Evolutionary conservation across 2,113 vertebrate genomes (phyloP).

Genomic region (Gnathonemus longibarbis): DNA sequence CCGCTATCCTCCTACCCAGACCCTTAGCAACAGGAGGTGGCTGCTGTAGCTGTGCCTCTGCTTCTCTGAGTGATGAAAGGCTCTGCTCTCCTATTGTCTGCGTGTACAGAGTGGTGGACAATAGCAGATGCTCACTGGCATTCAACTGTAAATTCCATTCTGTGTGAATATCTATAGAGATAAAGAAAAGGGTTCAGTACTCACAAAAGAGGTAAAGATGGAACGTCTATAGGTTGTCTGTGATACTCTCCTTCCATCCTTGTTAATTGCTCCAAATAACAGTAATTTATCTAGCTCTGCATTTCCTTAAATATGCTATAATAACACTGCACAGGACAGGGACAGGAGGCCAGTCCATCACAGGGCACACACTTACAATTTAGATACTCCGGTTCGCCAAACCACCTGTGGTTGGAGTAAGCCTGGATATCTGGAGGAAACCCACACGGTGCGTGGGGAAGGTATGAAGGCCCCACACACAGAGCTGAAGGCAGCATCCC

Average conservation of each 20-base stretch:
- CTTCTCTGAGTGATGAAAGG: not conserved
- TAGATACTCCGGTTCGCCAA: not conserved
- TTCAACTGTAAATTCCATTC: not conserved
- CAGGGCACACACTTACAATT: not conserved
- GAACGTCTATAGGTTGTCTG: not conserved
- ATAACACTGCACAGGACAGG: not conserved
- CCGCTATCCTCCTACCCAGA: not conserved
- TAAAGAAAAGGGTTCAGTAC: not conserved
- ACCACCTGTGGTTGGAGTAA: not conserved
- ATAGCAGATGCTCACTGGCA: not conserved
- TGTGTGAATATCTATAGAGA: not conserved
- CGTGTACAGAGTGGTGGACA: not conserved
- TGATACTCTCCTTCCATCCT: not conserved
- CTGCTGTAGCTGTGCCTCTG: not conserved
- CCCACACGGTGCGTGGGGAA: not conserved
- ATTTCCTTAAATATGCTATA: not conserved
- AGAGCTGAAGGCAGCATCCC: not conserved
- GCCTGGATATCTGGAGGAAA: not conserved
- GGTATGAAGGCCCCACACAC: not conserved
- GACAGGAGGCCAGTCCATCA: not conserved
- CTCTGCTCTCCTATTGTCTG: not conserved
- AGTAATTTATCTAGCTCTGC: not conserved
- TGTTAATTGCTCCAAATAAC: not conserved
- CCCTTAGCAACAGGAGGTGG: conserved; percentile 3
- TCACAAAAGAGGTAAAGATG: not conserved